These are phyloP conservation scores for Ceratina japonica DNA, from an alignment of 1,140 invertebrate genomes.

Conservation along the genomic window DNA sequence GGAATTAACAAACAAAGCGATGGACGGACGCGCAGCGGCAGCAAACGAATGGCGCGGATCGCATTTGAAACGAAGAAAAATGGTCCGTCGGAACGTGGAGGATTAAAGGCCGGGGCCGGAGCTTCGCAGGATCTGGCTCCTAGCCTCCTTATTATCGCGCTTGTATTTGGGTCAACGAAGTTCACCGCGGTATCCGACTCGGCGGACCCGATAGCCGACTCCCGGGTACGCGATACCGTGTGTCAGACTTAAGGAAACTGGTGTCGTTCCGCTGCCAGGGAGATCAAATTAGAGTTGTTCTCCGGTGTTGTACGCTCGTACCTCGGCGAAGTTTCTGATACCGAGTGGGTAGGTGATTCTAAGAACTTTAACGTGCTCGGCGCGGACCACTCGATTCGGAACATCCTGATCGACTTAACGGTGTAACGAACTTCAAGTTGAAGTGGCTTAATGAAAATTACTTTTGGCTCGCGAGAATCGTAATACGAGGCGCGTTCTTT, in stretches of 20 bases:
- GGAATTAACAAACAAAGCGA: background rate
- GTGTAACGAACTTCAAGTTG: background rate
- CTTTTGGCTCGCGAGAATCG: no score
- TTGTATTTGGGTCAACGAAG: constrained; percentile 40
- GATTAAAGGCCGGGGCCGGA: background rate
- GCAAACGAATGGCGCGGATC: constrained; percentile 21
- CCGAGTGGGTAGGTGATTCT: no score
- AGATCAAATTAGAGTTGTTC: constrained; percentile 3
- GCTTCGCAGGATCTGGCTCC: background rate
- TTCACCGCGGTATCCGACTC: background rate
- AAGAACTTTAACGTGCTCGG: background rate
- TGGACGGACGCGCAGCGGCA: background rate
- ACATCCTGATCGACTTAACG: background rate
- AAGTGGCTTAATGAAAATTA: no score
- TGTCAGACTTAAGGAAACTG: background rate
- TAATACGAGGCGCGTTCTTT: no score
- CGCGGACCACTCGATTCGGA: background rate
- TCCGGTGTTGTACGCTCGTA: background rate
- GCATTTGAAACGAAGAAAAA: constrained; percentile 35
- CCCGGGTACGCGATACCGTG: background rate
- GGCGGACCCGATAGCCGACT: background rate
- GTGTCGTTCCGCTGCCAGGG: background rate
- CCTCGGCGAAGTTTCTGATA: background rate
- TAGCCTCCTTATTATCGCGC: constrained; percentile 28
- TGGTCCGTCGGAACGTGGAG: constrained; percentile 14